Percentiles rank a stretch among this genome's conserved stretches.
Evolutionary conservation across 1,140 invertebrate genomes (phyloP).

Genomic region (Temnothorax curvispinosus): DNA sequence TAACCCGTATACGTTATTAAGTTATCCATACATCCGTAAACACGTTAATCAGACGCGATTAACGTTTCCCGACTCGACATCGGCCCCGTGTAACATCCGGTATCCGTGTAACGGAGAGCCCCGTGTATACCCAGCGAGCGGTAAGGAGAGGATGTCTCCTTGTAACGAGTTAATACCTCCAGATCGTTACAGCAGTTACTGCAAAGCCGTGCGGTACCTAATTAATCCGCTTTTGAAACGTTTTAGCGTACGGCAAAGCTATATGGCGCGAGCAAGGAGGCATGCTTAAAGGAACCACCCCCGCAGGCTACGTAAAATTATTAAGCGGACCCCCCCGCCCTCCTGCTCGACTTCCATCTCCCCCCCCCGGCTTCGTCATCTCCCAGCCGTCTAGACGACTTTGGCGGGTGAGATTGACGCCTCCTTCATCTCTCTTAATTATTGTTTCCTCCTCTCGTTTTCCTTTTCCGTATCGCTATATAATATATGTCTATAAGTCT

Average conservation of each 20-base stretch:
- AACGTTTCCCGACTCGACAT: slow-evolving; percentile 38
- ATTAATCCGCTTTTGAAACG: slow-evolving; percentile 81
- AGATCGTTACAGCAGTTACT: slow-evolving; percentile 65
- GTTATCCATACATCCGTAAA: slow-evolving; percentile 43
- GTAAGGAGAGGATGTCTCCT: slow-evolving; percentile 50
- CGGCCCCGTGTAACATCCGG: background rate
- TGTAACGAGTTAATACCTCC: slow-evolving; percentile 62
- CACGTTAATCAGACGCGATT: slow-evolving; percentile 55
- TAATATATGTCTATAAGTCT: background rate
- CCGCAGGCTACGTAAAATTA: slow-evolving; percentile 69
- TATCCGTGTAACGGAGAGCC: slow-evolving; percentile 10
- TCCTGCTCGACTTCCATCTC: too few species aligned
- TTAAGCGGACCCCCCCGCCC: slow-evolving; percentile 44
- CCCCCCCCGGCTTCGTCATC: background rate
- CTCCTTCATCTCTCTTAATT: slow-evolving; percentile 43
- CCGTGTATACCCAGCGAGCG: background rate
- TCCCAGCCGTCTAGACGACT: slow-evolving; percentile 42
- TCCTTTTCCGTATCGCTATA: background rate
- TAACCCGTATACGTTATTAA: slow-evolving; percentile 1
- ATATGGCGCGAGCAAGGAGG: slow-evolving; percentile 23
- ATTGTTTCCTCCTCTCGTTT: slow-evolving; percentile 17
- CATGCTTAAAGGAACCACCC: slow-evolving; percentile 72
- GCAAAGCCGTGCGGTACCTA: slow-evolving; percentile 67
- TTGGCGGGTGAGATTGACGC: slow-evolving; percentile 26
- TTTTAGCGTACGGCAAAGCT: slow-evolving; percentile 72